These are phyloP conservation scores for Scaptomyza hsui DNA, from an alignment of 1,140 invertebrate species.

Conservation along the genomic window DNA sequence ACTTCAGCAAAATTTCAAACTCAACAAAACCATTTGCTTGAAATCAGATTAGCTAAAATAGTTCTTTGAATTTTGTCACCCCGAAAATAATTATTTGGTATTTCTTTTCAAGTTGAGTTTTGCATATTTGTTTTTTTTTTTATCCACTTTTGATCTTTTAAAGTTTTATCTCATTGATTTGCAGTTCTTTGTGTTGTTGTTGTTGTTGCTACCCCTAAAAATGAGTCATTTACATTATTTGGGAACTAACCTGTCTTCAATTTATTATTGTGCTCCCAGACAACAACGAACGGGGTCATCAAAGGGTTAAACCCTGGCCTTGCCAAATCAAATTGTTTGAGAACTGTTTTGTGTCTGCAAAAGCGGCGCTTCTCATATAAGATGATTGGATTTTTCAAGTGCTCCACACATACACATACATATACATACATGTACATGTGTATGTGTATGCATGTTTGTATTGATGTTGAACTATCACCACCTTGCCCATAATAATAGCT, in stretches of 20 bases:
- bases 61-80: background rate
- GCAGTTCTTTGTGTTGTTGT: background rate
- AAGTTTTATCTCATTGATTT: background rate
- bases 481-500: constrained; percentile 4
- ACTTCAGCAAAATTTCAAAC: too few relatives aligned
- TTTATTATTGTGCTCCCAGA: constrained; percentile 1
- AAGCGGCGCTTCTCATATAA: constrained; percentile 3
- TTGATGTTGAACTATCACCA: constrained; percentile 55
- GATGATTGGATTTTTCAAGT: constrained; percentile 34
- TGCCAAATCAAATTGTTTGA: background rate
- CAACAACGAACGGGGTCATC: background rate
- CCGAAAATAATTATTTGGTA: background rate
- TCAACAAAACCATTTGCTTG: too few relatives aligned
- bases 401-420: background rate
- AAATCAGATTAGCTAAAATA: background rate
- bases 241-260: constrained; percentile 11
- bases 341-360: constrained; percentile 4
- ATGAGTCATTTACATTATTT: background rate
- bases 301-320: constrained; percentile 8
- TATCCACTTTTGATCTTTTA: background rate
- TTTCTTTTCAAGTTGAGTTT: background rate
- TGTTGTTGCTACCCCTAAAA: constrained; percentile 11
- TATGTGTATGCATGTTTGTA: too few relatives aligned
- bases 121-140: too few relatives aligned
- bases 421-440: background rate